Conservation (phyloP, 1,140 invertebrate species). For the Bicyclus anynana region DNA sequence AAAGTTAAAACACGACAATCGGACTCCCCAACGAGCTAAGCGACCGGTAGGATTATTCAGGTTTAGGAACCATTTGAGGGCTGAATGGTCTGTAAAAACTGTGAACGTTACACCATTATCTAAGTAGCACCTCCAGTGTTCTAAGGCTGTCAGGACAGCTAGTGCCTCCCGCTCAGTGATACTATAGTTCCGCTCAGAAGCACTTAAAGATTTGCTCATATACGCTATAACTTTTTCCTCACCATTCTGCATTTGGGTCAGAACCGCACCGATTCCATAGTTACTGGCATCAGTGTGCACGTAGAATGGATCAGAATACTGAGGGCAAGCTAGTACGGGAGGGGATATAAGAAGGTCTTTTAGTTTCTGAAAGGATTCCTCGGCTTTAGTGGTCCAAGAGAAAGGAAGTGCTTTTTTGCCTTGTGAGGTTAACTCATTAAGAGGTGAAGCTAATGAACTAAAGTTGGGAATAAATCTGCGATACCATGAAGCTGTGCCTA, state of each 20-base stretch:
- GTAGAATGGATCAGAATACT: slow-evolving; percentile 26
- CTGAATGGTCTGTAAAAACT: slow-evolving; percentile 32
- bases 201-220: slow-evolving; percentile 17
- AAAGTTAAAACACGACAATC: slow-evolving; percentile 39
- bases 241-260: slow-evolving; percentile 26
- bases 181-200: slow-evolving; percentile 30
- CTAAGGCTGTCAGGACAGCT: slow-evolving; percentile 27
- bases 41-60: no score
- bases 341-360: slow-evolving; percentile 11
- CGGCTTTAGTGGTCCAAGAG: no score
- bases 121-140: slow-evolving; percentile 33
- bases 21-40: slow-evolving; percentile 42
- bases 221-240: slow-evolving; percentile 34
- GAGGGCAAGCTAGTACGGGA: slow-evolving; percentile 27
- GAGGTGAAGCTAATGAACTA: no score
- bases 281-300: slow-evolving; percentile 32
- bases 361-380: no score
- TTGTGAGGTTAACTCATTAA: slow-evolving; percentile 10
- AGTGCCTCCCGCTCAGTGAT: slow-evolving; percentile 31
- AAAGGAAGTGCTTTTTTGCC: slow-evolving; percentile 5
- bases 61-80: slow-evolving; percentile 40
- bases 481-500: no score
- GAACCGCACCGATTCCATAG: slow-evolving; percentile 28
- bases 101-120: slow-evolving; percentile 28
- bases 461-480: no score